Conservation (phyloP, 2,888 invertebrate species). For the Netelia inedita region DNA sequence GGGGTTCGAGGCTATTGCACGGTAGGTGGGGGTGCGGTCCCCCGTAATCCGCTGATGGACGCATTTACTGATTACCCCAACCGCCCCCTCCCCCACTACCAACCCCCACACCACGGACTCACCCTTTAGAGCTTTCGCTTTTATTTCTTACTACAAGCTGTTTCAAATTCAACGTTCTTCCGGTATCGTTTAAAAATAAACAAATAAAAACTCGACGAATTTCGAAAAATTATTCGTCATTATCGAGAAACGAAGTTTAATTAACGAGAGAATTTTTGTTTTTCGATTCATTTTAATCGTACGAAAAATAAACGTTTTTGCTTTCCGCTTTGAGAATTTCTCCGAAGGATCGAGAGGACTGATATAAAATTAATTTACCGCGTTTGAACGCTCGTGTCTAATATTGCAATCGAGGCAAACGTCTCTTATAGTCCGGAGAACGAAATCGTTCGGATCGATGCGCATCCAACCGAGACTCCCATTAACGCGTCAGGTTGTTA, state of each 20-base stretch:
- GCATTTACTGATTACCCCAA: conserved; percentile 83
- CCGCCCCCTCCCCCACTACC: conserved; percentile 64
- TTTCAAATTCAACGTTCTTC: conserved; percentile 73
- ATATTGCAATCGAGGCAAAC: not conserved
- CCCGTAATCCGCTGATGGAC: conserved; percentile 82
- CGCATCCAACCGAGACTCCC: conserved; percentile 53
- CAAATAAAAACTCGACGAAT: conserved; percentile 26
- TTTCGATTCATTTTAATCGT: too few species aligned
- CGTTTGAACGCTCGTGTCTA: not conserved
- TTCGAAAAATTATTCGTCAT: not conserved
- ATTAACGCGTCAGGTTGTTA: conserved; percentile 60
- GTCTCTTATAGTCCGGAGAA: not conserved
- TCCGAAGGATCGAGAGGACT: not conserved
- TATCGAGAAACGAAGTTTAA: too few species aligned
- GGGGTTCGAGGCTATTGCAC: conserved; percentile 68
- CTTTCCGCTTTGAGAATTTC: too few species aligned
- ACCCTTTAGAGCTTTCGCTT: conserved; percentile 78
- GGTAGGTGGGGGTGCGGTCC: conserved; percentile 76
- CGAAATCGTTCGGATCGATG: conserved; percentile 18
- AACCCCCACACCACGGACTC: conserved; percentile 51
- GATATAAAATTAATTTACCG: not conserved
- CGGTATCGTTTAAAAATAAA: conserved; percentile 5
- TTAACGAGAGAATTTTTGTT: too few species aligned
- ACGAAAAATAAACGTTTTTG: too few species aligned
- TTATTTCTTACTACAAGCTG: conserved; percentile 80